Evolutionary conservation across 2,888 invertebrate species (phyloP).

Genomic region (Phaonia tiefii): DNA sequence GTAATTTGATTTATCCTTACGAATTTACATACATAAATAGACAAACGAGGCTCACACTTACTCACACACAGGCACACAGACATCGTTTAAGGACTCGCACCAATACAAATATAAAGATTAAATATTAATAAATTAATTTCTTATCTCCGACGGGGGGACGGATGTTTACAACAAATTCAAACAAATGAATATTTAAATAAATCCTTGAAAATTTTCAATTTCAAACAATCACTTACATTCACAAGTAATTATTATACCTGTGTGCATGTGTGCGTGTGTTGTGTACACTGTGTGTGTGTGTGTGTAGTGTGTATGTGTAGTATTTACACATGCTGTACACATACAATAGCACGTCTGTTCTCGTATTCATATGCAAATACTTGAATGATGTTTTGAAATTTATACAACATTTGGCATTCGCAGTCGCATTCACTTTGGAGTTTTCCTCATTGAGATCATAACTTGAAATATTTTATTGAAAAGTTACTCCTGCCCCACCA

Average conservation of each 20-base stretch:
- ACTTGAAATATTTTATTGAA: slow-evolving; percentile 4
- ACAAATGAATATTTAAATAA: slow-evolving; percentile 49
- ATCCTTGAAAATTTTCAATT: slow-evolving; percentile 41
- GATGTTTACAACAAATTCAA: slow-evolving; percentile 50
- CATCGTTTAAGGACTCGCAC: neutral
- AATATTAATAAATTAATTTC: slow-evolving; percentile 62
- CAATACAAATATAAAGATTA: slow-evolving; percentile 44
- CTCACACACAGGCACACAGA: neutral
- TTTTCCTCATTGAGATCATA: neutral
- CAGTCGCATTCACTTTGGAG: neutral
- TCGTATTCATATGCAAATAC: no score
- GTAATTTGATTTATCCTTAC: slow-evolving; percentile 46
- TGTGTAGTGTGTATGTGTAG: neutral
- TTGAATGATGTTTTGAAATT: neutral
- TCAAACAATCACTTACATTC: slow-evolving; percentile 21
- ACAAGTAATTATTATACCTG: neutral
- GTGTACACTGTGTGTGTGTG: neutral
- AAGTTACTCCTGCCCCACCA: neutral
- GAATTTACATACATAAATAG: slow-evolving; percentile 34
- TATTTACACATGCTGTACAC: neutral
- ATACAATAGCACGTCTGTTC: neutral
- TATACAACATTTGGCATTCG: slow-evolving; percentile 6
- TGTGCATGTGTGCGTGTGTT: neutral
- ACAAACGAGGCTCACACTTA: neutral
- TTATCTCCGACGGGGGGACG: slow-evolving; percentile 53